Percentiles rank a stretch among this genome's conserved stretches.
Conservation (phyloP, 2,888 invertebrate genomes). For the Spatulosminthurus flaviceps region DNA sequence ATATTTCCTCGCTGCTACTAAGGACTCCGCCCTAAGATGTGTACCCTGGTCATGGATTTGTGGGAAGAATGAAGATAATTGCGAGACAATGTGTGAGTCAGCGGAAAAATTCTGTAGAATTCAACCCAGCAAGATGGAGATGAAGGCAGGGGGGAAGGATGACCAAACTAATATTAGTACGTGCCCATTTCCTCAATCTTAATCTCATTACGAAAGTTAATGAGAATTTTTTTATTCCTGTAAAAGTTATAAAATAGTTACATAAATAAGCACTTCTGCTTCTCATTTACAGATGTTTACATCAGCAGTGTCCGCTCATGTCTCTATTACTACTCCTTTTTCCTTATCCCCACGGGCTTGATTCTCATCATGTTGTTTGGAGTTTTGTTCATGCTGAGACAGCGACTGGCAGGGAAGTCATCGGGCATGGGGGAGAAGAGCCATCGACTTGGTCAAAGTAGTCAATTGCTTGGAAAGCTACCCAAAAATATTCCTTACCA, state of each 20-base stretch:
- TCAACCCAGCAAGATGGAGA: neutral
- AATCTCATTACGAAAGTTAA: too few species aligned
- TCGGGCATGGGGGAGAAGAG: neutral
- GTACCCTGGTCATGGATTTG: slow-evolving; percentile 21
- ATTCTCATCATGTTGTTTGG: slow-evolving; percentile 22
- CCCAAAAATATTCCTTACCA: slow-evolving; percentile 19
- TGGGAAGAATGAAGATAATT: neutral
- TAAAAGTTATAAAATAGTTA: too few species aligned
- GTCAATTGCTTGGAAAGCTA: slow-evolving; percentile 7
- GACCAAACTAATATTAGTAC: neutral
- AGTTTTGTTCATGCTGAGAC: neutral
- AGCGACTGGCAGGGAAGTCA: neutral
- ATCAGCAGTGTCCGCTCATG: neutral
- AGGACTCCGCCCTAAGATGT: neutral
- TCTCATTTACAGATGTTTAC: neutral
- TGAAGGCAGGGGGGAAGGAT: neutral
- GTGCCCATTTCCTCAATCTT: neutral
- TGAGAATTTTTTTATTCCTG: too few species aligned
- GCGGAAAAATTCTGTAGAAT: neutral
- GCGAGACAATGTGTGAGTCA: neutral
- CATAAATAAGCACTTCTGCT: too few species aligned
- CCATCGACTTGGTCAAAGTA: neutral
- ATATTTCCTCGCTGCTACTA: neutral
- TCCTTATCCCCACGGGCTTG: neutral
- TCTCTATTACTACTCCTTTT: slow-evolving; percentile 26